Evolutionary conservation across 2,797 vertebrate species (phyloP).

Genomic region (Xenops minutus): DNA sequence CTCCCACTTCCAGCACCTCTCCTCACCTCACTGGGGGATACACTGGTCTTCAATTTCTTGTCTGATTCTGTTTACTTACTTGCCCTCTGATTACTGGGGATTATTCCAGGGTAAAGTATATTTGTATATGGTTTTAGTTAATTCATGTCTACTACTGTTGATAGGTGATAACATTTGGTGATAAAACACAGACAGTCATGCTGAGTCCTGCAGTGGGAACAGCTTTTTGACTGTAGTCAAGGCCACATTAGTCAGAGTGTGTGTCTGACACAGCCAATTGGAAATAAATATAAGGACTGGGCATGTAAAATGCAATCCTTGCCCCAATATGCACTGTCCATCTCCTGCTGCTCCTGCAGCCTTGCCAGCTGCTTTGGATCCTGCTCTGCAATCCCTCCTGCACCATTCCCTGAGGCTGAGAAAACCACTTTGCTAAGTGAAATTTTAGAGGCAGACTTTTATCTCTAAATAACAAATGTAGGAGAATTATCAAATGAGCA

Average conservation of each 20-base stretch:
- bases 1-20: neutral
- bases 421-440: constrained; percentile 37
- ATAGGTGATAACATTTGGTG: neutral
- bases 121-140: constrained; percentile 44
- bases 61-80: neutral
- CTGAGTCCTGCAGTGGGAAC: neutral
- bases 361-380: neutral
- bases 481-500: constrained; percentile 15
- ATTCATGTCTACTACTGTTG: constrained; percentile 20
- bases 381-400: constrained; percentile 25
- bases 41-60: neutral
- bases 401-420: constrained; percentile 10
- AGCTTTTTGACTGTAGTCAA: neutral
- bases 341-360: constrained; percentile 28
- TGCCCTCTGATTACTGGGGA: neutral
- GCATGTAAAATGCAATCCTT: neutral
- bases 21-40: rapidly evolving
- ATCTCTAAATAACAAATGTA: constrained; percentile 30
- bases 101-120: constrained; percentile 12
- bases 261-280: neutral
- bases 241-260: neutral
- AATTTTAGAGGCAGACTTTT: constrained; percentile 37
- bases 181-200: neutral
- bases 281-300: neutral
- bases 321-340: neutral